Conservation (phyloP, 2,888 invertebrate species). For the Labia minor region DNA sequence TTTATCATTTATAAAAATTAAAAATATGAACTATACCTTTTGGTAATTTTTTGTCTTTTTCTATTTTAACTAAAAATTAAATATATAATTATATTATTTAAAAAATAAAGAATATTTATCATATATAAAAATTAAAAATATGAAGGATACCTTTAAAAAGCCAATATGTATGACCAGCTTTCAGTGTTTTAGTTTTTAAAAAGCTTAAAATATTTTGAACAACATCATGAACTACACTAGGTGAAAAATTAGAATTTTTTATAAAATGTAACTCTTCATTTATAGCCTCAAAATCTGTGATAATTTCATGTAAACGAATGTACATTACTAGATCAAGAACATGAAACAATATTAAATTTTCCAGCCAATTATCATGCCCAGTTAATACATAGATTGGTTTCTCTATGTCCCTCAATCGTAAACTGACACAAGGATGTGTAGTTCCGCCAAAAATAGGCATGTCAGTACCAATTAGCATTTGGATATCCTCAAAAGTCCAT, state of each 20-base stretch:
- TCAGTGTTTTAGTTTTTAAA: constrained; percentile 82
- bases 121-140: too few relatives aligned
- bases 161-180: constrained; percentile 96
- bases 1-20: too few relatives aligned
- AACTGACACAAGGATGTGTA: constrained; percentile 81
- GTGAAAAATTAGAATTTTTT: constrained; percentile 75
- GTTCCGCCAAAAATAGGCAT: constrained; percentile 91
- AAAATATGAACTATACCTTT: too few relatives aligned
- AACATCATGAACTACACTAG: constrained; percentile 77
- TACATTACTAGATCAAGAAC: constrained; percentile 95
- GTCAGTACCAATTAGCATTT: constrained; percentile 89
- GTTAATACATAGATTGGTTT: constrained; percentile 90
- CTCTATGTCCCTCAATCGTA: constrained; percentile 68
- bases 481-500: constrained; percentile 93
- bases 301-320: constrained; percentile 81
- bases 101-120: too few relatives aligned
- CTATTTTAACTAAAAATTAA: too few relatives aligned
- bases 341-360: constrained; percentile 95
- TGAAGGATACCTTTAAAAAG: constrained; percentile 80
- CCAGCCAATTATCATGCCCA: constrained; percentile 88
- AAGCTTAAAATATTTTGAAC: constrained; percentile 91
- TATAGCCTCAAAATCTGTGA: constrained; percentile 85
- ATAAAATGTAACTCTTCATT: constrained; percentile 86
- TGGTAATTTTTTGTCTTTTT: too few relatives aligned
- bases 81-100: too few relatives aligned